phyloP scores from a whole-genome alignment of 2,888 invertebrate genomes.

The Nemoura dubitans region DNA sequence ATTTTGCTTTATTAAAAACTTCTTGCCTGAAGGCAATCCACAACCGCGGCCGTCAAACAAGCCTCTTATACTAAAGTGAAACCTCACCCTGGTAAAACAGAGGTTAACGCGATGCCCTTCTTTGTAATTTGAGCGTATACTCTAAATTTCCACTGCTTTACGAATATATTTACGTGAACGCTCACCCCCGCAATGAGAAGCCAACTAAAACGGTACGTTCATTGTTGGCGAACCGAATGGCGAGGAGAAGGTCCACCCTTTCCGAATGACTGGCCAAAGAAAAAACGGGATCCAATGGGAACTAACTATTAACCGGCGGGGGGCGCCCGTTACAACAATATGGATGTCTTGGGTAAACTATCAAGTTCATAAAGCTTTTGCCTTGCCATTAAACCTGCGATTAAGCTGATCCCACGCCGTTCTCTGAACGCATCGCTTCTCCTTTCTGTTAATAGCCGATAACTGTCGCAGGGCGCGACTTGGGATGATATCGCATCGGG shows the following conservation, averaged over 20 bases:
- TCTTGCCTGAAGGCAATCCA: neutral
- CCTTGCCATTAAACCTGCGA: conserved; percentile 15
- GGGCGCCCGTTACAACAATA: neutral
- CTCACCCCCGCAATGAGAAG: neutral
- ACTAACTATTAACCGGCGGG: neutral
- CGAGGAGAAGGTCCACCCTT: too few relatives aligned
- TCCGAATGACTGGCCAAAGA: neutral
- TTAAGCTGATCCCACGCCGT: conserved; percentile 21
- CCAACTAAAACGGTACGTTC: neutral
- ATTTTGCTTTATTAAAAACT: neutral
- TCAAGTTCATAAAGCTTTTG: neutral
- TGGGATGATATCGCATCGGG: conserved; percentile 22
- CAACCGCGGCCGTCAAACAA: neutral
- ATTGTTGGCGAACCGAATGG: too few relatives aligned
- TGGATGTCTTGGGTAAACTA: conserved; percentile 24
- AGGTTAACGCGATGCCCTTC: neutral
- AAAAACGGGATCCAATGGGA: neutral
- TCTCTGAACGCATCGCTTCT: neutral
- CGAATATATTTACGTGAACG: too few relatives aligned
- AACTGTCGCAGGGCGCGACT: conserved; percentile 3
- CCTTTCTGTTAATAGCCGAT: conserved; percentile 38
- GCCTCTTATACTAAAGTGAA: neutral
- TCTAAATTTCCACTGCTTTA: neutral
- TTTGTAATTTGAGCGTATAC: neutral
- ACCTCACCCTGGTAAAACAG: neutral